Evolutionary conservation across 2,888 invertebrate species (phyloP).

Genomic region (Oscheius sp.): DNA sequence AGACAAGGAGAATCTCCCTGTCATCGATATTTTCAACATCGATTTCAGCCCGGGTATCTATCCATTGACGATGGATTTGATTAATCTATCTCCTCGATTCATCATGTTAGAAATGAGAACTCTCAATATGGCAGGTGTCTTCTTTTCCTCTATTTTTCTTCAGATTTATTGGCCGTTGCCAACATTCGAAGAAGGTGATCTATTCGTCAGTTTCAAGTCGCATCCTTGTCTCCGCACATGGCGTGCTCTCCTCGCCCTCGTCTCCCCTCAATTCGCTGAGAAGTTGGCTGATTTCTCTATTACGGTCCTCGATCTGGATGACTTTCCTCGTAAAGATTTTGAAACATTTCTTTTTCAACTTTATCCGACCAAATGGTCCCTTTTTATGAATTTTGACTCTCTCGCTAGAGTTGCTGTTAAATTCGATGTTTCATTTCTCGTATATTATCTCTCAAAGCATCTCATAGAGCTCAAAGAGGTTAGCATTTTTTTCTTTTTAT

Average conservation of each 20-base stretch:
- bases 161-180: slow-evolving; percentile 50
- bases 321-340: slow-evolving; percentile 39
- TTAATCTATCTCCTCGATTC: slow-evolving; percentile 26
- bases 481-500: slow-evolving; percentile 21
- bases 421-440: slow-evolving; percentile 39
- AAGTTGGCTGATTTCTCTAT: not conserved
- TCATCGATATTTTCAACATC: slow-evolving; percentile 40
- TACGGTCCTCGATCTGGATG: slow-evolving; percentile 30
- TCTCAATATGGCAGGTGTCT: slow-evolving; percentile 33
- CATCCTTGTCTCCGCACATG: slow-evolving; percentile 42
- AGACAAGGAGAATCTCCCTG: slow-evolving; percentile 29
- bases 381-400: slow-evolving; percentile 51
- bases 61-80: slow-evolving; percentile 39
- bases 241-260: slow-evolving; percentile 39
- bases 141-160: not conserved
- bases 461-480: slow-evolving; percentile 44
- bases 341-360: slow-evolving; percentile 43
- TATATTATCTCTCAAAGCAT: slow-evolving; percentile 41
- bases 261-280: slow-evolving; percentile 50
- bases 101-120: slow-evolving; percentile 45
- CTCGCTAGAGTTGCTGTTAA: slow-evolving; percentile 45
- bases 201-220: slow-evolving; percentile 45
- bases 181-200: slow-evolving; percentile 46
- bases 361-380: slow-evolving; percentile 56
- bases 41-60: slow-evolving; percentile 36